Base-by-base conservation (phyloP, 2,888 invertebrate genomes). In the Strigamia transsilvanica region DNA sequence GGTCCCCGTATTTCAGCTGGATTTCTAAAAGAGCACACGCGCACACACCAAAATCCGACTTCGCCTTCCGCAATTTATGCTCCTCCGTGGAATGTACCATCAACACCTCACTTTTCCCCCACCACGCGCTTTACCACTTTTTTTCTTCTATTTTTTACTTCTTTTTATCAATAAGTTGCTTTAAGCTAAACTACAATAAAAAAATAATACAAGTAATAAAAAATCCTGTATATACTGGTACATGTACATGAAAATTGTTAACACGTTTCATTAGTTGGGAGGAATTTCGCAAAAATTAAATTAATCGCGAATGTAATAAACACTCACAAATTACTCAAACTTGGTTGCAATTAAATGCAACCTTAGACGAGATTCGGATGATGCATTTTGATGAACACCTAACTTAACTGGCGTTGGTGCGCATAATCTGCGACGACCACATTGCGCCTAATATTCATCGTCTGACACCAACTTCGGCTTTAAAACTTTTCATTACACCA, bases 401-500 rank as follows among this genome's bases (percentile, higher is more conserved):
- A 73, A 7, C 27, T 61, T 61, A 61, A 38, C 38, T 7, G 18
- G 1, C 21, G 6, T 23, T 5, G 21, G 18, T 32, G 27, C 15
- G 27, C 32, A 27, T 73, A 73, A 73, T 73, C 73, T 73, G 73
- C 73, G 12, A 27, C 23, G 23, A 73, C 73, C 73, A 73, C 73
- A 73, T 73, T 73, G 73, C 73, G 32, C 10, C 73, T 73, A 27
- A 32, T 73, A 27, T 73, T 73, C 32, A 73, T 73, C 73, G 73
- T 32, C 32, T 15, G 32, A 27, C 73, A 32, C 13, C 1, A 32
- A 73, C 12, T 10, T 23, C 73, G 27, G 27, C 73, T 73, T 73
- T 73, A 73, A 73, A 73, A 73, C 73, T 73, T 73, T 73, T 73
- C 73, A 73, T 73, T 56, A 56, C 56, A 6, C 56, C 21, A 38